Conservation (phyloP, 2,113 vertebrate genomes). For the Anthoscopus minutus region DNA sequence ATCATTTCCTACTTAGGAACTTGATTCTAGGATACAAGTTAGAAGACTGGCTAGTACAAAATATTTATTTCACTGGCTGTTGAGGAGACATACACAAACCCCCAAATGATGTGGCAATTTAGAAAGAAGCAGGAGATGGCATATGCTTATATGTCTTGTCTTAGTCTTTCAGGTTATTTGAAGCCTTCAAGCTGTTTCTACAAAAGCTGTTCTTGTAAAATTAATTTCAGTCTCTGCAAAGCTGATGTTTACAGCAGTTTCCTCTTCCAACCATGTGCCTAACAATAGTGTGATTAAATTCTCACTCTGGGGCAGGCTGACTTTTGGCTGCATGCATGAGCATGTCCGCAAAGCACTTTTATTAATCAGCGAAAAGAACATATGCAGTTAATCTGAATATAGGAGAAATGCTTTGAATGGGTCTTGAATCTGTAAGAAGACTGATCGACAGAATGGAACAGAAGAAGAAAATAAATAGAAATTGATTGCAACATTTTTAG, state of each 20-base stretch:
- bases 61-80: neutral
- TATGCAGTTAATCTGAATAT: neutral
- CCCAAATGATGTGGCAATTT: neutral
- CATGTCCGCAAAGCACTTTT: neutral
- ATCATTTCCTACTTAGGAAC: neutral
- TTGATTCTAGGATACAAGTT: neutral
- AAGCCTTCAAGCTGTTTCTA: neutral
- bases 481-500: neutral
- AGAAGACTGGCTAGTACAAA: neutral
- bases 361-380: neutral
- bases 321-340: neutral
- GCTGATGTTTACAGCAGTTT: constrained; percentile 35
- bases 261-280: neutral
- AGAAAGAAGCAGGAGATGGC: neutral
- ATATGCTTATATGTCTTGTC: neutral
- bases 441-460: neutral
- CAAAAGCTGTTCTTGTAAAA: neutral
- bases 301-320: constrained; percentile 29
- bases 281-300: constrained; percentile 33
- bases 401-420: neutral
- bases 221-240: neutral
- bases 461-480: neutral
- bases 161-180: neutral
- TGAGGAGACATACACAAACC: neutral
- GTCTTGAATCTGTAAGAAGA: neutral